Base-by-base conservation (phyloP, 2,888 invertebrate genomes). In the Diadegma fenestrale region DNA sequence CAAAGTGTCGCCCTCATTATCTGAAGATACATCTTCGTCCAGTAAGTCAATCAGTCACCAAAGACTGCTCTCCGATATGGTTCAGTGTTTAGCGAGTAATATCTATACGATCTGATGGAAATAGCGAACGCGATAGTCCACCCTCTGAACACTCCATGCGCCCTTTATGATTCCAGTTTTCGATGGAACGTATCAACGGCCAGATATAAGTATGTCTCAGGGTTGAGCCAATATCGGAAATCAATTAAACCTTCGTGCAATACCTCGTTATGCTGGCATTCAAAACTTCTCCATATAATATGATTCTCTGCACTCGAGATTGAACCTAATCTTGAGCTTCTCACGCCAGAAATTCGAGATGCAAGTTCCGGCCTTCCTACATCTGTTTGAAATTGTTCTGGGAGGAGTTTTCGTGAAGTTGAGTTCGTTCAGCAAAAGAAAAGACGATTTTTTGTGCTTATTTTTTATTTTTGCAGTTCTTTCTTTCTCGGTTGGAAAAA, bases 241-340 rank as follows among this genome's bases (percentile, higher is more conserved):
- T 91, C 91, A 90, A 92, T 92, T 90, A 91, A 88, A 86, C 86
- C 81, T 85, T 86, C 85, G 73, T 87, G 86, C 79, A 82, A 88
- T 88, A 88, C 87, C 85, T 86, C 66, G 81, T 72, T 82, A 73
- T 68, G 71, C 37, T 61, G 79, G 77, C 76, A 86, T 87, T 85
- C 83, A 82, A 83, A 86, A 85, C 72, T 81, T 66, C 26, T 41
- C 78, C 41, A 51, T 80, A 79, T 66, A 76, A 82, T 78, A 71
- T 64, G 30, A 54, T 72, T 64, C 76, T 79, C 76, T 48, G 73
- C 80, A 80, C 80, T 80, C 51, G 41, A 71, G 72, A 85, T 80
- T 80, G 75, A 41, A n/a, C 61, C 81, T 69, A 79, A 75, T 86
- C 84, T 84, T 61, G 51, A 75, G 51, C 37, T 72, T 45, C 41